Evolutionary conservation across 2,888 invertebrate genomes (phyloP).

Genomic region (Lycocerus yunnanus): DNA sequence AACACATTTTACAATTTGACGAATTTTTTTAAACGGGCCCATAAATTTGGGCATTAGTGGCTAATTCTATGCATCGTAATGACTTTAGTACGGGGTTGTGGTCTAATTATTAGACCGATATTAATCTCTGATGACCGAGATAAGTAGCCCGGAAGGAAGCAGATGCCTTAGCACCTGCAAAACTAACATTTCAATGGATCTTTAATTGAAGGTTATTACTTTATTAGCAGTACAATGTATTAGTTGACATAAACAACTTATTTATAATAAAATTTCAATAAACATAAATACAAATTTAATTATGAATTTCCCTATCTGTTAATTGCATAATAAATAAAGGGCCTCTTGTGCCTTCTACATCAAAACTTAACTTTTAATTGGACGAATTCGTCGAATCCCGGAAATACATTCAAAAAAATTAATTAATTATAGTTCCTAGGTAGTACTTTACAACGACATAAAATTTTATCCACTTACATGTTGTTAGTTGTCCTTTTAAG

Average conservation of each 20-base stretch:
- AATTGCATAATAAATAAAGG: not conserved
- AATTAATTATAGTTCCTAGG: not conserved
- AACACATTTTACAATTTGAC: constrained; percentile 23
- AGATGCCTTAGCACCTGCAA: constrained; percentile 40
- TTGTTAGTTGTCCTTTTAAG: not conserved
- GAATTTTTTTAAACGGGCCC: constrained; percentile 14
- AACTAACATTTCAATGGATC: constrained; percentile 22
- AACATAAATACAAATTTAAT: not conserved
- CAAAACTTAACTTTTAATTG: not conserved
- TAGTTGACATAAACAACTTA: constrained; percentile 16
- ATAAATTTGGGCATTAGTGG: constrained; percentile 10
- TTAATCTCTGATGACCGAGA: constrained; percentile 36
- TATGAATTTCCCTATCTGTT: not conserved
- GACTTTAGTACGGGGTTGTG: constrained; percentile 31
- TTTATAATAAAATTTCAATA: not conserved
- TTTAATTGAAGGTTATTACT: constrained; percentile 34
- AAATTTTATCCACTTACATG: not conserved
- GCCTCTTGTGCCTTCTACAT: not conserved
- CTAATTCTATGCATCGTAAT: constrained; percentile 11
- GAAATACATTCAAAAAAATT: not conserved
- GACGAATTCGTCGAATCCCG: not conserved
- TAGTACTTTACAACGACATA: not conserved
- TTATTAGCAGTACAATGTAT: constrained; percentile 24
- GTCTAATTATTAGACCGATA: constrained; percentile 39
- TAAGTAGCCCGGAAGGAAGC: constrained; percentile 38